Evolutionary conservation across 2,113 vertebrate genomes (phyloP).

Genomic region (Pao palembangensis): DNA sequence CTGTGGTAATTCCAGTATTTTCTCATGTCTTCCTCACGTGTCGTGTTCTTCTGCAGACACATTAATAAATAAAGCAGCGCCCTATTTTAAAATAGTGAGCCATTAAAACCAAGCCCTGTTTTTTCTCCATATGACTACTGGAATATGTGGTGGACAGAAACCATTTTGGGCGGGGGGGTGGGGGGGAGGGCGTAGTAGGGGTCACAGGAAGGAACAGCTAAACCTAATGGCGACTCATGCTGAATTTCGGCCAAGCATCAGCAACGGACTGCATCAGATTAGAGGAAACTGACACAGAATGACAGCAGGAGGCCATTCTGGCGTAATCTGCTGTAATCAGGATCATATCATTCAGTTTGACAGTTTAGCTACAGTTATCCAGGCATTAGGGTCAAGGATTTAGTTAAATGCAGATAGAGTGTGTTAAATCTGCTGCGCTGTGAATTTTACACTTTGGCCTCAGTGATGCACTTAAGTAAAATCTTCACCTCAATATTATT

Average conservation of each 20-base stretch:
- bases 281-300: slow-evolving; percentile 14
- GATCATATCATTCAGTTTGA: slow-evolving; percentile 4
- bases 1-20: slow-evolving; percentile 19
- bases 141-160: slow-evolving; percentile 42
- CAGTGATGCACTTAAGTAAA: too few relatives aligned
- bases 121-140: slow-evolving; percentile 29
- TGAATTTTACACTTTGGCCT: too few relatives aligned
- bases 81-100: too few relatives aligned
- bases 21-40: not conserved
- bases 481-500: too few relatives aligned
- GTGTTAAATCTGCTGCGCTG: too few relatives aligned
- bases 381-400: not conserved
- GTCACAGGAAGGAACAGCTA: slow-evolving; percentile 44
- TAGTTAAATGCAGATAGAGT: too few relatives aligned
- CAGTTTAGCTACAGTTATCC: not conserved
- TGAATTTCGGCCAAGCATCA: slow-evolving; percentile 39
- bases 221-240: slow-evolving; percentile 41
- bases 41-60: not conserved
- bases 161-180: slow-evolving; percentile 21
- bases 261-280: slow-evolving; percentile 34
- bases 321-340: slow-evolving; percentile 10
- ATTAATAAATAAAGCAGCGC: slow-evolving; percentile 9
- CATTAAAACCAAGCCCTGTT: not conserved
- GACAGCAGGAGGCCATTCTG: slow-evolving; percentile 24
- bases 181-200: not conserved